phyloP scores from a whole-genome alignment of 2,113 vertebrate genomes.

The Cyanoderma ruficeps region DNA sequence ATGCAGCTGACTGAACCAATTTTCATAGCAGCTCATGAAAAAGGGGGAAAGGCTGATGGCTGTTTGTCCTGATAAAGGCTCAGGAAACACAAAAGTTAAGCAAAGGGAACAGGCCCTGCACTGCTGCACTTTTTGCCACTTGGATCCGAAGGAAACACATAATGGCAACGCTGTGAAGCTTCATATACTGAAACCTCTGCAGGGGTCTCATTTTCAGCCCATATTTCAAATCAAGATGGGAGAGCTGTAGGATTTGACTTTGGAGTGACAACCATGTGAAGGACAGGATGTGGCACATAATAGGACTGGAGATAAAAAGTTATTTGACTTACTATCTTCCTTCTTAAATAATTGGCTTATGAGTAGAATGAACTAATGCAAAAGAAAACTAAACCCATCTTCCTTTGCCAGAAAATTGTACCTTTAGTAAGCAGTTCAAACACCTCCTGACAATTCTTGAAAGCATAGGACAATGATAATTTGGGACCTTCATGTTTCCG shows the following conservation, averaged over 20 bases:
- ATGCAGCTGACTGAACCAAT: neutral
- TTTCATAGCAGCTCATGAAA: neutral
- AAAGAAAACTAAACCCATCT: neutral
- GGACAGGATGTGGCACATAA: neutral
- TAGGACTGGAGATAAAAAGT: neutral
- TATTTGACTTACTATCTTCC: neutral
- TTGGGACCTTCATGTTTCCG: neutral
- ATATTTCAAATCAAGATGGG: neutral
- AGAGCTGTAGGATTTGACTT: neutral
- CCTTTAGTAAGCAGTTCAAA: neutral
- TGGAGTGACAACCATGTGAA: fast-evolving
- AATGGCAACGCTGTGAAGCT: neutral
- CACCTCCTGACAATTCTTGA: neutral
- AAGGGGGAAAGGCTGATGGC: neutral
- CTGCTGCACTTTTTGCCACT: neutral
- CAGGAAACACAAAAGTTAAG: neutral
- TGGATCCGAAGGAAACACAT: neutral
- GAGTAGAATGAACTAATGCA: neutral
- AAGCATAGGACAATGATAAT: neutral
- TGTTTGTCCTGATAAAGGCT: neutral
- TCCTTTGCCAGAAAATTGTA: neutral
- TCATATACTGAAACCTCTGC: neutral
- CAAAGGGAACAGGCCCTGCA: neutral
- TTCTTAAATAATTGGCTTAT: neutral
- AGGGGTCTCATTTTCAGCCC: neutral